Base-by-base conservation (phyloP, 1,140 invertebrate genomes). In the Cotesia typhae region DNA sequence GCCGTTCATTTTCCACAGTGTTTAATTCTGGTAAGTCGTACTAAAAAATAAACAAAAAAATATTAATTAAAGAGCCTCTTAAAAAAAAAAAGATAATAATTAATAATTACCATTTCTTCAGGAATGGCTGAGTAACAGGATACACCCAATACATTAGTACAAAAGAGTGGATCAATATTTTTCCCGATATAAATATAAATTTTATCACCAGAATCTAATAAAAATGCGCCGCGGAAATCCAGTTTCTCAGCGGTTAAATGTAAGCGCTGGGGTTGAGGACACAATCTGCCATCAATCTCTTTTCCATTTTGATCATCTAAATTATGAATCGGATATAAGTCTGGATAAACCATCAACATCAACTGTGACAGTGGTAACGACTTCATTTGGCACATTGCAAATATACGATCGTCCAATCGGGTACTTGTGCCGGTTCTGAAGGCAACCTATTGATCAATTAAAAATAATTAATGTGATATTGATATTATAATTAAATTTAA, bases 341-440 rank as follows among this genome's bases (percentile, higher is more conserved):
- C 93, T 7, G 98, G 98, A 89, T 99, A 98, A 72, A 99, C 90
- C 66, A 89, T 89, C 77, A 96, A 93, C 77, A 99, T 90, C 3
- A 99, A 89, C 78, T 92, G 90, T 67, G 87, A 83, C 14, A 98
- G 85, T 17, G 98, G 97, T 77, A 96, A 83, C 37, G 91, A 92
- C 88, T 99, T 99, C 89, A 98, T 93, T 83, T 94, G 92, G 82
- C 96, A 95, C 96, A 99, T 97, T 59, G 94, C 93, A 80, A 91
- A 95, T 2, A 98, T 92, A 52, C 98, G 90, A 83, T 99, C 96
- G 88, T 99, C 98, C 41, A 98, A 84, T 41, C 94, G 91, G 0
- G 96, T 97, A 78, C 92, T 94, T 10, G 92, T 90, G 53, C 95
- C 95, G 67, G 93, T 91, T 75, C 96, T 90, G 85, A 98, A 97